Percentiles rank a stretch among this genome's conserved stretches.
Evolutionary conservation across 2,113 vertebrate species (phyloP).

Genomic region (Pluvialis apricaria): DNA sequence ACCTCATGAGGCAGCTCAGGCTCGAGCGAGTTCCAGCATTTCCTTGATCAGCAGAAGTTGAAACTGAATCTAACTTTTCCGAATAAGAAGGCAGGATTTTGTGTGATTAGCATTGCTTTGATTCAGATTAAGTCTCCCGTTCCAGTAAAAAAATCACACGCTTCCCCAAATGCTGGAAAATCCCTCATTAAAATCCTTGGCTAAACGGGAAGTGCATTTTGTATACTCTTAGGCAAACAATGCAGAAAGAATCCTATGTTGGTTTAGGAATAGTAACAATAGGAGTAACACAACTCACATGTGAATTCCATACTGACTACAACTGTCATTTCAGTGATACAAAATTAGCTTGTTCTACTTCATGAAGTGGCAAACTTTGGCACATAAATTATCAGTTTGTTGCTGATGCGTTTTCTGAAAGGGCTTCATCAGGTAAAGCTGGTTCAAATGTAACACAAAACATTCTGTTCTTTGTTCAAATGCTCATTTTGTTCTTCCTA

Average conservation of each 20-base stretch:
- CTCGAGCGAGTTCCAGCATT: not conserved
- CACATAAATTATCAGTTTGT: not conserved
- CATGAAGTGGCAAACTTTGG: not conserved
- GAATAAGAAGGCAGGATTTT: not conserved
- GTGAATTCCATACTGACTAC: not conserved
- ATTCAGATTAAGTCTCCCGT: not conserved
- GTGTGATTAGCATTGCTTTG: not conserved
- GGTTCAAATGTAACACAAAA: not conserved
- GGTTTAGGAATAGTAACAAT: not conserved
- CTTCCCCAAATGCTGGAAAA: constrained; percentile 55
- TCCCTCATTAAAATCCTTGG: constrained; percentile 7
- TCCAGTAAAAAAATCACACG: constrained; percentile 23
- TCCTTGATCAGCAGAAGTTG: not conserved
- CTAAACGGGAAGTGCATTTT: constrained; percentile 26
- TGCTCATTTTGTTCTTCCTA: constrained; percentile 11
- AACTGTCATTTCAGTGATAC: not conserved
- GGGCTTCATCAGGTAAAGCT: not conserved
- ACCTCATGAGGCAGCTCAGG: not conserved
- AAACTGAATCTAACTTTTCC: not conserved
- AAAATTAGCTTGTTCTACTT: not conserved
- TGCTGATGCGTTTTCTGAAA: not conserved
- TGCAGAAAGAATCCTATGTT: not conserved
- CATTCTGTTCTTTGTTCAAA: constrained; percentile 3
- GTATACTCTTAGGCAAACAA: constrained; percentile 13
- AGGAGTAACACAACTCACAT: not conserved